A percentile compares a stretch with the other conserved stretches of the same genome.
phyloP scores from a whole-genome alignment of 2,888 invertebrate species.

The Drosophila yooni region DNA sequence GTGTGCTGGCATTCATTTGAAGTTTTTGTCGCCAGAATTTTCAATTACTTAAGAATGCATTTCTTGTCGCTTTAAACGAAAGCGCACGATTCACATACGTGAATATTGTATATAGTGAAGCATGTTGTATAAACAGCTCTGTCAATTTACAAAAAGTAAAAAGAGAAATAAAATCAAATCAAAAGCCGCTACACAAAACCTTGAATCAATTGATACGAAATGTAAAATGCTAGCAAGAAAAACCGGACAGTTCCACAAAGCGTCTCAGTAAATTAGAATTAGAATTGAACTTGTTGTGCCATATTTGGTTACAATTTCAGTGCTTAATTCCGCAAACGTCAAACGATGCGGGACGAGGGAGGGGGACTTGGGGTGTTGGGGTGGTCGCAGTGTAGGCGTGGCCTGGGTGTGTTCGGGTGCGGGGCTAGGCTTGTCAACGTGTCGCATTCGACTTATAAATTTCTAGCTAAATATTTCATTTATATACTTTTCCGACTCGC shows the following conservation, averaged over 20 bases:
- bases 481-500: constrained; percentile 56
- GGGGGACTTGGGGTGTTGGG: neutral
- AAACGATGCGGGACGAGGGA: constrained; percentile 31
- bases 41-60: constrained; percentile 74
- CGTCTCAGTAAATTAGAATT: constrained; percentile 65
- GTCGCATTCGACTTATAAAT: constrained; percentile 64
- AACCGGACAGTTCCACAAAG: constrained; percentile 59
- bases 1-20: constrained; percentile 37
- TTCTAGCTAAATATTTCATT: constrained; percentile 75
- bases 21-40: constrained; percentile 58
- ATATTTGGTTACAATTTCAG: constrained; percentile 79
- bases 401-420: constrained; percentile 36
- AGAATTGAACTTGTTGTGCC: constrained; percentile 78
- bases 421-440: constrained; percentile 70
- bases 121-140: constrained; percentile 36
- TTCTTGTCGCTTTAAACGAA: constrained; percentile 68
- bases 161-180: constrained; percentile 58
- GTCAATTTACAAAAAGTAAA: constrained; percentile 15
- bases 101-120: constrained; percentile 22
- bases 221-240: constrained; percentile 56
- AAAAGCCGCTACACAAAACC: constrained; percentile 69
- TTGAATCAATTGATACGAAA: constrained; percentile 81
- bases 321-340: constrained; percentile 82
- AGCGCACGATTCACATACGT: constrained; percentile 67
- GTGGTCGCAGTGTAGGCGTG: constrained; percentile 28